Percentiles rank a stretch among this genome's conserved stretches.
These are phyloP conservation scores for Chelidonichthys spinosus DNA, from an alignment of 2,797 vertebrate genomes.

Conservation along the genomic window DNA sequence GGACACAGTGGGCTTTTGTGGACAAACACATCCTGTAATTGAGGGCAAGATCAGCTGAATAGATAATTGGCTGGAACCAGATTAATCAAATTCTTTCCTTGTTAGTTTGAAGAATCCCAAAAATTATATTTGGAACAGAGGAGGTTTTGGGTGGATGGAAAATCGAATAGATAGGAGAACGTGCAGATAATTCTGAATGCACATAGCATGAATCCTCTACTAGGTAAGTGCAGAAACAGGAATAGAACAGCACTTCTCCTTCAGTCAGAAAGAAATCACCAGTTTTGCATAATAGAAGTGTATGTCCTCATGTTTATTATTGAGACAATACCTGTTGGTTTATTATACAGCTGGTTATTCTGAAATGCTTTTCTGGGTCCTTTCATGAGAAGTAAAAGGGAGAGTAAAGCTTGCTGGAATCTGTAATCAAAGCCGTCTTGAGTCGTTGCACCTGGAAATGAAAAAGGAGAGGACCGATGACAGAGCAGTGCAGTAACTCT, in stretches of 20 bases:
- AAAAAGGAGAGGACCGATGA: background rate
- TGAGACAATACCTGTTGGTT: background rate
- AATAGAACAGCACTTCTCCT: background rate
- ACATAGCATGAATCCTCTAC: background rate
- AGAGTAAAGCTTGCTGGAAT: background rate
- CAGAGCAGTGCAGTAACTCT: background rate
- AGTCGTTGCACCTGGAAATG: background rate
- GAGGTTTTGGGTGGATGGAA: background rate
- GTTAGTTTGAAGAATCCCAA: background rate
- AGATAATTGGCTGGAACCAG: slow-evolving; percentile 13
- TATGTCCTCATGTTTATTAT: background rate
- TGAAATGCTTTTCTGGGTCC: background rate
- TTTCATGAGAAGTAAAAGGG: background rate
- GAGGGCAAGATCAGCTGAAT: slow-evolving; percentile 5
- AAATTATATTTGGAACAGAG: background rate
- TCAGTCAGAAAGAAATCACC: background rate
- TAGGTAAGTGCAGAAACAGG: background rate
- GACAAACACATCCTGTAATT: slow-evolving; percentile 15
- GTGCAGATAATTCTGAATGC: background rate
- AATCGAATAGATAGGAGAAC: background rate
- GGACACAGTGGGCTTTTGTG: slow-evolving; percentile 60
- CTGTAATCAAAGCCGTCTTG: background rate
- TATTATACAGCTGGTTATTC: background rate
- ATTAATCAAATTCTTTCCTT: background rate
- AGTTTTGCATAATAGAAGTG: background rate